A percentile compares a stretch with the other conserved stretches of the same genome.
Evolutionary conservation across 2,113 vertebrate species (phyloP).

Genomic region (Corvus moneduloides): DNA sequence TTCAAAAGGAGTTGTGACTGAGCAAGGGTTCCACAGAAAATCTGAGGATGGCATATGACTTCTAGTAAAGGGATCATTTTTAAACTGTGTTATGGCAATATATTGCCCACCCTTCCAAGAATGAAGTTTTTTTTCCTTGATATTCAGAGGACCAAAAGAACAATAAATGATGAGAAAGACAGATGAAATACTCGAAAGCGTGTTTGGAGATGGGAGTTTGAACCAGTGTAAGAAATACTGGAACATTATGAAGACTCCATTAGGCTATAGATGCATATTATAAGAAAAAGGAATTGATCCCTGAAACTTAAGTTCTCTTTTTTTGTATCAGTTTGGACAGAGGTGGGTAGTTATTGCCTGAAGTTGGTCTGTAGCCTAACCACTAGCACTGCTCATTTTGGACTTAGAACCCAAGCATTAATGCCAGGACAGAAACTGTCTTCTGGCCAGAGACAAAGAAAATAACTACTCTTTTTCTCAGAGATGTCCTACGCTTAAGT

Average conservation of each 20-base stretch:
- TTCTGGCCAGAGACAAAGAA: background rate
- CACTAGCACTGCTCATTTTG: background rate
- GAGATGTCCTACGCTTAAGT: background rate
- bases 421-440: background rate
- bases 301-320: background rate
- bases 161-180: background rate
- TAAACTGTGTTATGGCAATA: background rate
- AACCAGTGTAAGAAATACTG: background rate
- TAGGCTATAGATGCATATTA: background rate
- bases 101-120: background rate
- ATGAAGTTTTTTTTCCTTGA: background rate
- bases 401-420: background rate
- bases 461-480: background rate
- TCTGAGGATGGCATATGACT: background rate
- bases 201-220: background rate
- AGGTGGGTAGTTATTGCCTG: background rate
- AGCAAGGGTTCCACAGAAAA: background rate
- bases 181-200: accelerated
- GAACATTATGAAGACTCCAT: background rate
- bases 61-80: background rate
- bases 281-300: background rate
- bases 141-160: background rate
- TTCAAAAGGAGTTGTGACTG: background rate
- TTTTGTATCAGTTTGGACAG: background rate
- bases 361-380: background rate